Evolutionary conservation across 2,888 invertebrate species (phyloP), one percentile per base, ranked within the genome.

Genomic region (Mactromeris polynyma): DNA sequence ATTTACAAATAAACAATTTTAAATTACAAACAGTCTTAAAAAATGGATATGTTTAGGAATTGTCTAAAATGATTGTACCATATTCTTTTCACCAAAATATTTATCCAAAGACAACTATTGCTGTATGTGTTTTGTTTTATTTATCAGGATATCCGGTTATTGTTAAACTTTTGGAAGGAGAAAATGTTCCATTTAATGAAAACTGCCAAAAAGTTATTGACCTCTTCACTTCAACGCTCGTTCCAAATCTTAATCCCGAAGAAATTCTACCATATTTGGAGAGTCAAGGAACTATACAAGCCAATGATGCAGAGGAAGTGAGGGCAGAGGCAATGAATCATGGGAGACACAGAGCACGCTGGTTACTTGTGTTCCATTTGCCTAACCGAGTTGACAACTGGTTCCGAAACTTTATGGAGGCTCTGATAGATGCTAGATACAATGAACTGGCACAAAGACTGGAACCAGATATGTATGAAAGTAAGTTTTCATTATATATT

Each of bases 121-220:
- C n/a, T n/a, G 42, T 11, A 42, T 21, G 9, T 21, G 21, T 9
- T 54, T 19, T 58, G n/a, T 69, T 51, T 21, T 42, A 46, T 69
- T 9, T 84, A 85, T 77, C 85, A 90, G 90, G 69, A 40, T 90
- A 88, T 84, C 86, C 86, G 21, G 88, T 88, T 14, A 85, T 90
- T 40, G 88, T 84, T 11, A 46, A 85, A 51, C 84, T 88, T 33
- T 40, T 90, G 19, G 73, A 83, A 19, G 90, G 90, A 21, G 69
- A 90, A 38, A 36, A 42, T 51, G 81, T 88, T 31, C 69, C 87
- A 2, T 58, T 73, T 83, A 88, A 90, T 78, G 40, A 38, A 19
- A 83, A 90, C 54, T 88, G 81, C 31, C 83, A 79, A 26, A 86
- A 77, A 36, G 78, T 90, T 11, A 14, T 90, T 6, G 84, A 90